Evolutionary conservation across 2,113 vertebrate species (phyloP), one percentile per base, ranked within the genome.

Genomic region (Platanista minor): DNA sequence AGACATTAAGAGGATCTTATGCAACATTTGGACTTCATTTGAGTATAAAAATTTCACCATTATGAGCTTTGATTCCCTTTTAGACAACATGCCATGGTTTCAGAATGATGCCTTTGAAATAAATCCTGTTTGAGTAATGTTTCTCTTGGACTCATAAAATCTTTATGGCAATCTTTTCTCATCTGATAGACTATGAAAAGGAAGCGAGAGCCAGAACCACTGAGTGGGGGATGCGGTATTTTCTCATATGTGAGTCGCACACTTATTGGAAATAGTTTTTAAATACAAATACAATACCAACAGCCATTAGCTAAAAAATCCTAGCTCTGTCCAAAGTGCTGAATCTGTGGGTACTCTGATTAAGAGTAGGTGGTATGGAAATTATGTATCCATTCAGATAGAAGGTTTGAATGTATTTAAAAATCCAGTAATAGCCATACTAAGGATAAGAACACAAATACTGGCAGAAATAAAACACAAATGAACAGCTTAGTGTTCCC

Each of bases 131-230:
- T 95, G 94, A 98, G 93, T 96, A 95, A 95, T 94, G 91, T 96
- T 97, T 98, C 97, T 98, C 72, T 97, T 96, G 96, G 89, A 95
- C 84, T 97, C 96, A 90, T 97, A 97, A 98, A 98, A 97, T 95
- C 96, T 97, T 98, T 94, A 98, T 97, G 90, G 93, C 80, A 89
- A 33, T 88, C 91, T 97, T 95, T 97, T 87, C 89, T 96, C 93
- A 77, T 95, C 83, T 84, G 87, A 71, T 75, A 97, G 96, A 95
- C 74, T 80, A 2, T 64, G 31, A 91, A 69, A 85, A 85, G 67
- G 61, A 86, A 92, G 92, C 87, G 36, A 87, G 41, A 93, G 77
- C 67, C 75, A 67, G n/a, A 96, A 78, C 49, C 71, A 90, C 92
- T 43, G 80, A 97, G 80, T 87, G 36, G 17, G 21, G 41, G 92